Evolutionary conservation across 2,888 invertebrate species (phyloP).

Genomic region (Agrilus cyanescens): DNA sequence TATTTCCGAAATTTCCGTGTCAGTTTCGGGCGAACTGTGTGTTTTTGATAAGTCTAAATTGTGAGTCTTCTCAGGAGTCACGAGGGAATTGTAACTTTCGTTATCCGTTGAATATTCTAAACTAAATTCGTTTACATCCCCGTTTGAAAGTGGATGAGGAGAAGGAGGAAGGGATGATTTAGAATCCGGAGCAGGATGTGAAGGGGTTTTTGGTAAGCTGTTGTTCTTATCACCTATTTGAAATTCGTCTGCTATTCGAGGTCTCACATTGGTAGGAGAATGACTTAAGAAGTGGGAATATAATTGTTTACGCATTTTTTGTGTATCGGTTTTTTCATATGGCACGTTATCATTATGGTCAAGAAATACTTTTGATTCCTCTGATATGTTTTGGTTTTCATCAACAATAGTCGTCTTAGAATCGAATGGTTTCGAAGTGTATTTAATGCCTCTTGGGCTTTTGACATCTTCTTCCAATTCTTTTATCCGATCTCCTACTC

Average conservation of each 20-base stretch:
- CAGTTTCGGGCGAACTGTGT: conserved; percentile 1
- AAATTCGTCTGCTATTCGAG: too few relatives aligned
- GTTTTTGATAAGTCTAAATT: too few relatives aligned
- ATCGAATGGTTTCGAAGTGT: conserved; percentile 1
- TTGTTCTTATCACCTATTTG: too few relatives aligned
- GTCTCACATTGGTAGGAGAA: too few relatives aligned
- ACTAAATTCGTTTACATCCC: conserved; percentile 13
- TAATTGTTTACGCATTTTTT: too few relatives aligned
- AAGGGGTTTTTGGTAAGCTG: too few relatives aligned
- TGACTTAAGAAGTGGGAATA: too few relatives aligned
- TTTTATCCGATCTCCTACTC: conserved; percentile 14
- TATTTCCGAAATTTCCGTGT: conserved; percentile 20
- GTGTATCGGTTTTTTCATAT: too few relatives aligned
- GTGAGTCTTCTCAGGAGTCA: background rate
- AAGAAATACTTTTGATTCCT: background rate
- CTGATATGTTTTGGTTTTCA: conserved; percentile 12
- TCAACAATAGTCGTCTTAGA: conserved; percentile 6
- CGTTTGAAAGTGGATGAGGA: too few relatives aligned
- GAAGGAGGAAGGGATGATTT: too few relatives aligned
- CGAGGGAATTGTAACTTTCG: background rate
- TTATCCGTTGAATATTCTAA: conserved; percentile 17
- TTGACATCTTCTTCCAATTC: conserved; percentile 11
- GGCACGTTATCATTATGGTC: too few relatives aligned
- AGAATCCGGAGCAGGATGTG: too few relatives aligned
- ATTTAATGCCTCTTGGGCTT: conserved; percentile 12